Evolutionary conservation across 1,140 invertebrate genomes (phyloP), one percentile per base, ranked within the genome.

Genomic region (Leptinotarsa undecemlineata): DNA sequence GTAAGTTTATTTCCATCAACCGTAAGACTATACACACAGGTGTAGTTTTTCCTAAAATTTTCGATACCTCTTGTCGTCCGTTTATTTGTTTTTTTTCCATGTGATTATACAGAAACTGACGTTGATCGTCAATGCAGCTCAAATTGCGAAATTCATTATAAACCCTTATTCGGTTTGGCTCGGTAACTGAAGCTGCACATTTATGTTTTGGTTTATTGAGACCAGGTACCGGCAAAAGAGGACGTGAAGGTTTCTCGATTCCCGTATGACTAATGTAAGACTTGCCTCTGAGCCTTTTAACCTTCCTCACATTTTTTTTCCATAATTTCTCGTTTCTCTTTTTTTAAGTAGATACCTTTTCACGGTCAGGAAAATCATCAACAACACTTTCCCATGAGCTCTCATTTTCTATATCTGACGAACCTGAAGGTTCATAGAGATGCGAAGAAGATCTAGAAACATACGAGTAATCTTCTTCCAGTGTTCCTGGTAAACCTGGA

Each of bases 181-280:
- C 63, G 15, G 5, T 66, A 21, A 66, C 23, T 19, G 23, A 21
- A 19, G n/a, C 17, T 20, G 21, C 15, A 26, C n/a, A 66, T 26
- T 66, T 66, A 23, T 66, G 63, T 66, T 26, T 66, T 66, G 63
- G 63, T 26, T 21, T 66, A 17, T 23, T 23, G 15, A 66, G 23
- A 17, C 66, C 48, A 5, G 66, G 66, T 23, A 15, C 11, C 17
- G 66, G 21, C 26, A 68, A 48, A 33, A 68, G 13, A 42, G 33
- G 33, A 33, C 66, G 66, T 26, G 14, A 17, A 17, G 66, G 4
- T 11, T 68, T n/a, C 17, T 19, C 62, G 15, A 21, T 26, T 15
- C 33, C 33, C 14, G 15, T 68, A 33, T 26, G 42, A 6, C 4
- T 2, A 57, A 57, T n/a, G n/a, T 68, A 48, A 15, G 20, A 19